A percentile compares a stretch with the other conserved stretches of the same genome.
Conservation (phyloP, 2,797 vertebrate species). For the Sebastes oblongus region DNA sequence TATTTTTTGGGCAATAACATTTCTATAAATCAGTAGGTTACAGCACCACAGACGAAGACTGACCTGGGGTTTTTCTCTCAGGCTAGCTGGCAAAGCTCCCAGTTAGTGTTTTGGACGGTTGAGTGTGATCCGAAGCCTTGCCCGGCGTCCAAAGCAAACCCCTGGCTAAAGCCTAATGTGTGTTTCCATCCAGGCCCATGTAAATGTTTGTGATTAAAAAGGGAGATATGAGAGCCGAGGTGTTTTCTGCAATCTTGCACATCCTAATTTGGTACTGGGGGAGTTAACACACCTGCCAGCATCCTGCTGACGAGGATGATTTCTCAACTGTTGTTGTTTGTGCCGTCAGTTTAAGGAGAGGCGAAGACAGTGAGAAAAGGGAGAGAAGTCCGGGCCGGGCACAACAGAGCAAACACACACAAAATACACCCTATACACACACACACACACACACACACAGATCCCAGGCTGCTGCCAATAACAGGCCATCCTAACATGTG, state of each 20-base stretch:
- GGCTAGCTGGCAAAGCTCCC: constrained; percentile 24
- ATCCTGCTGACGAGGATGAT: constrained; percentile 90
- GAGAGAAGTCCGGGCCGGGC: constrained; percentile 62
- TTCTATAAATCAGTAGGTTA: constrained; percentile 27
- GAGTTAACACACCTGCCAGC: constrained; percentile 94
- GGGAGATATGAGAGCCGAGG: constrained; percentile 69
- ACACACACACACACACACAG: constrained; percentile 47
- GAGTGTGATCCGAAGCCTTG: constrained; percentile 21
- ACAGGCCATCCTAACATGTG: constrained; percentile 86
- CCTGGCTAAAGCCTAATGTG: constrained; percentile 47
- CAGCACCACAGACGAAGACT: constrained; percentile 18
- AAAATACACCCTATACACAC: neutral
- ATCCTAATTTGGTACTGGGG: constrained; percentile 89
- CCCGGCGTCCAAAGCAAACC: constrained; percentile 41
- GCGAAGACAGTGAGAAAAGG: constrained; percentile 73
- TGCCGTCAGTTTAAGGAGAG: constrained; percentile 81
- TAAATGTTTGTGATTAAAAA: constrained; percentile 79
- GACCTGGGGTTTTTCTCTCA: constrained; percentile 30
- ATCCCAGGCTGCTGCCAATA: constrained; percentile 88
- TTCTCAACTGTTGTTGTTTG: constrained; percentile 87
- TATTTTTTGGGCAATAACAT: constrained; percentile 14
- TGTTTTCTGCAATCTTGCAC: constrained; percentile 85
- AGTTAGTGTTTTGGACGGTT: constrained; percentile 11
- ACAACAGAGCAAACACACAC: constrained; percentile 34
- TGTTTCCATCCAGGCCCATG: constrained; percentile 46